Conservation (phyloP, 2,888 invertebrate species). For the Eupithecia insigniata region DNA sequence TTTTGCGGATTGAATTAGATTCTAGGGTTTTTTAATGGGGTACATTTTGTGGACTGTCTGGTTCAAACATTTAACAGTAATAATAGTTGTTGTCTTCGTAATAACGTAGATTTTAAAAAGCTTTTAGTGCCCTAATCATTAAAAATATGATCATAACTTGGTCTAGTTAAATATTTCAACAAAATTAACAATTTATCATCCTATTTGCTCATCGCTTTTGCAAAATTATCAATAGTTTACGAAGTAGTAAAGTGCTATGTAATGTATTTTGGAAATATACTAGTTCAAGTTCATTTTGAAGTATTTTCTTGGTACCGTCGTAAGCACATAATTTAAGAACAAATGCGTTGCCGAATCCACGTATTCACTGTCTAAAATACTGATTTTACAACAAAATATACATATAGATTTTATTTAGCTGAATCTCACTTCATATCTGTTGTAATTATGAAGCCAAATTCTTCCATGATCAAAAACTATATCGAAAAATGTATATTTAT, state of each 20-base stretch:
- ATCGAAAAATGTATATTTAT: neutral
- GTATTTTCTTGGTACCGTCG: slow-evolving; percentile 54
- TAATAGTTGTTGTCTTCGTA: neutral
- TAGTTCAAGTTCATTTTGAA: slow-evolving; percentile 63
- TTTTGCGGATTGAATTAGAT: too few species aligned
- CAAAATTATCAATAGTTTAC: slow-evolving; percentile 44
- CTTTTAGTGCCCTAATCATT: neutral
- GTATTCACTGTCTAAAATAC: slow-evolving; percentile 58
- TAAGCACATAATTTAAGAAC: slow-evolving; percentile 63
- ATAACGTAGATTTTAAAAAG: neutral
- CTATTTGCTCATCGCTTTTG: slow-evolving; percentile 46
- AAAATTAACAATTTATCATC: slow-evolving; percentile 20
- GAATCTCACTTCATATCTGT: neutral
- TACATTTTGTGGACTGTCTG: neutral
- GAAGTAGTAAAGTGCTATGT: slow-evolving; percentile 44
- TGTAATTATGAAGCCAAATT: neutral
- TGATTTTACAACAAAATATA: too few species aligned
- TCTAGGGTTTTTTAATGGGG: too few species aligned
- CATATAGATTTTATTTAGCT: neutral
- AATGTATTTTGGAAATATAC: slow-evolving; percentile 61
- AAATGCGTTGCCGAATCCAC: slow-evolving; percentile 49
- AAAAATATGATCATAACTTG: neutral
- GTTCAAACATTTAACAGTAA: neutral
- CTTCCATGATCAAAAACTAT: neutral
- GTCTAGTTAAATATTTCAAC: neutral